These are phyloP conservation scores for Dendroctonus valens DNA, from an alignment of 1,140 invertebrate genomes.

Conservation along the genomic window DNA sequence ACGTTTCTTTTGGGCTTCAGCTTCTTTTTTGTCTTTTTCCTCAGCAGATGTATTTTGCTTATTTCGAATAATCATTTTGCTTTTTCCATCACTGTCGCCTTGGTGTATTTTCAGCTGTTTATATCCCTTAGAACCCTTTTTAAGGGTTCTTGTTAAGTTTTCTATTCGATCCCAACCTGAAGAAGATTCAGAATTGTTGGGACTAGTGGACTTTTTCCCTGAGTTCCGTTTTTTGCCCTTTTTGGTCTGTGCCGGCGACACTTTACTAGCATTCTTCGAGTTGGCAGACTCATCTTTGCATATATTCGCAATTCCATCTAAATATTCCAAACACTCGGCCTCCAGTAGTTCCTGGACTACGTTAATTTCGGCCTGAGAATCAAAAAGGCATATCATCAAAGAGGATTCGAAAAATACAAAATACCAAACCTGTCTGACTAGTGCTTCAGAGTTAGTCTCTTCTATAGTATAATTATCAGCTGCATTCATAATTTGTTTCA, in stretches of 20 bases:
- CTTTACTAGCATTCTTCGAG: background rate
- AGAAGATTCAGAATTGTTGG: background rate
- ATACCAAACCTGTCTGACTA: slow-evolving; percentile 15
- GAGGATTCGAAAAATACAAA: background rate
- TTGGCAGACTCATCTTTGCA: background rate
- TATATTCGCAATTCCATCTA: slow-evolving; percentile 30
- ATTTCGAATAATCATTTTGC: no score
- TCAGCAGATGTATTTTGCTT: no score
- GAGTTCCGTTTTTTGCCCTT: slow-evolving; percentile 1
- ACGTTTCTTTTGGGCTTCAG: no score
- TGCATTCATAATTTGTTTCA: background rate
- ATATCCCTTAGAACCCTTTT: slow-evolving; percentile 17
- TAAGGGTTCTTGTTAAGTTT: slow-evolving; percentile 32
- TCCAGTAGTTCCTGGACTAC: slow-evolving; percentile 35
- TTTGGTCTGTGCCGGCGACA: background rate
- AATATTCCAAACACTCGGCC: slow-evolving; percentile 36
- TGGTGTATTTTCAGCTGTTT: slow-evolving; percentile 26
- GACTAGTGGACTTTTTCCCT: background rate
- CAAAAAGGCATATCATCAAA: slow-evolving; percentile 5
- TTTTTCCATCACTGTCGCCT: no score
- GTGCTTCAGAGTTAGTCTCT: slow-evolving; percentile 23
- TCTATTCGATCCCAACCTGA: slow-evolving; percentile 37
- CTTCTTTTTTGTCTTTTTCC: no score
- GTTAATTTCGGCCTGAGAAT: slow-evolving; percentile 23
- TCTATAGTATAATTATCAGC: slow-evolving; percentile 27